Evolutionary conservation across 2,113 vertebrate genomes (phyloP).

Genomic region (Grantiella picta): DNA sequence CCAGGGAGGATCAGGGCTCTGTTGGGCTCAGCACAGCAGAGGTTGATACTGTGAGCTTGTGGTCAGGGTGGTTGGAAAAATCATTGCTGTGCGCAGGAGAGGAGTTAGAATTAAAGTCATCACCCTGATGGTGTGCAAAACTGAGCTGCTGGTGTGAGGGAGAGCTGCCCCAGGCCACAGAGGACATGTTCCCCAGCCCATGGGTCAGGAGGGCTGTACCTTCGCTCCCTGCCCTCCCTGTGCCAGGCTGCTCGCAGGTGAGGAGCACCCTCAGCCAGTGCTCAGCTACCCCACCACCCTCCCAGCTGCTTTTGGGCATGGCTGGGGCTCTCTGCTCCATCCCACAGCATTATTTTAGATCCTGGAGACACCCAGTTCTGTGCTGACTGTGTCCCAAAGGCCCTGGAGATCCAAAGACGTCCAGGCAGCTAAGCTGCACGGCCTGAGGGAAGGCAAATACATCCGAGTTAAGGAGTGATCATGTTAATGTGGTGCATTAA

Average conservation of each 20-base stretch:
- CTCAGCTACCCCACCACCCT: not conserved
- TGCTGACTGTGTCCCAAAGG: not conserved
- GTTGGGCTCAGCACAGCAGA: not conserved
- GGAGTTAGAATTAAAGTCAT: not conserved
- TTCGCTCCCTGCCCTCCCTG: not conserved
- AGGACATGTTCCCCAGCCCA: not conserved
- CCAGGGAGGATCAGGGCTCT: not conserved
- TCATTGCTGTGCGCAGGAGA: not conserved
- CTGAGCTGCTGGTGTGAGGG: not conserved
- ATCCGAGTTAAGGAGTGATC: not conserved
- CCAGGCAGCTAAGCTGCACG: not conserved
- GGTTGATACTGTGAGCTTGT: not conserved
- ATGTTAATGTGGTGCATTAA: not conserved
- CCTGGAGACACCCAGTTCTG: not conserved
- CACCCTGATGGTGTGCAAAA: not conserved
- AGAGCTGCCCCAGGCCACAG: not conserved
- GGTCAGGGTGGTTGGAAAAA: slow-evolving; percentile 29
- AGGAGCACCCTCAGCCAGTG: not conserved
- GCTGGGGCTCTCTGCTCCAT: not conserved
- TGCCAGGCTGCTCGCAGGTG: not conserved
- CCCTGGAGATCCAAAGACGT: not conserved
- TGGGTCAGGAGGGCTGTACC: not conserved
- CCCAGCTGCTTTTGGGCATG: not conserved
- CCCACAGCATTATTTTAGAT: not conserved
- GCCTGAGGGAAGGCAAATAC: not conserved